Evolutionary conservation across 2,797 vertebrate genomes (phyloP), one percentile per base, ranked within the genome.

Genomic region (Coluber constrictor): DNA sequence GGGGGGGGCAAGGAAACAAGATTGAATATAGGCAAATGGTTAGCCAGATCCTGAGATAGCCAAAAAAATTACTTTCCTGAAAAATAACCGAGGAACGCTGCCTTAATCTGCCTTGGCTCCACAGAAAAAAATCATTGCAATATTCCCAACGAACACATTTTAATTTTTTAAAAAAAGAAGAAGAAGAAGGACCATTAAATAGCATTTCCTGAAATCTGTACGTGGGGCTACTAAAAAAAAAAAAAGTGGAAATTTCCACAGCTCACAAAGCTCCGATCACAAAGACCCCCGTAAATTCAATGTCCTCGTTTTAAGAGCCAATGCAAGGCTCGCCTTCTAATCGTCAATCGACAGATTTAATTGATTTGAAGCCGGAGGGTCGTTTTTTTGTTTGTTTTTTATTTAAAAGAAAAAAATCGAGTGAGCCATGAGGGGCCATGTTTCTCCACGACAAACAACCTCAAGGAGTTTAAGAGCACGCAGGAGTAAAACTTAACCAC

Each of bases 1-100:
- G 15, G 15, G 3, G 61, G 10, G 23, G 7, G 20, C 4, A 29
- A 18, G 90, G 43, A 92, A 29, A 56, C 0, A n/a, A 0, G 9
- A 5, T 59, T 88, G 51, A 55, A 57, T 29, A 51, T 16, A 66
- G 66, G 12, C 74, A 83, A 43, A 83, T 25, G 37, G 37, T 55
- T 93, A 29, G 55, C 51, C 59, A 15, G 61, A 55, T 37, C 43
- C 8, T 15, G 25, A 27, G 11, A 59, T 2, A 29, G 27, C 5
- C 10, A 27, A 83, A 20, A 10, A 55, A 51, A 60, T 63, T 63
- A 51, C 61, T 63, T 27, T 29, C 4, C 11, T 11, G 10, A 63
- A 63, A 63, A 29, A 29, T 10, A 25, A 3, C 25, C 3, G 1
- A 37, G 32, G 6, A 18, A 16, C 7, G 7, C 32, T 37, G 70